Conservation (phyloP, 2,888 invertebrate species). For the Omphaloscelis lunosa region DNA sequence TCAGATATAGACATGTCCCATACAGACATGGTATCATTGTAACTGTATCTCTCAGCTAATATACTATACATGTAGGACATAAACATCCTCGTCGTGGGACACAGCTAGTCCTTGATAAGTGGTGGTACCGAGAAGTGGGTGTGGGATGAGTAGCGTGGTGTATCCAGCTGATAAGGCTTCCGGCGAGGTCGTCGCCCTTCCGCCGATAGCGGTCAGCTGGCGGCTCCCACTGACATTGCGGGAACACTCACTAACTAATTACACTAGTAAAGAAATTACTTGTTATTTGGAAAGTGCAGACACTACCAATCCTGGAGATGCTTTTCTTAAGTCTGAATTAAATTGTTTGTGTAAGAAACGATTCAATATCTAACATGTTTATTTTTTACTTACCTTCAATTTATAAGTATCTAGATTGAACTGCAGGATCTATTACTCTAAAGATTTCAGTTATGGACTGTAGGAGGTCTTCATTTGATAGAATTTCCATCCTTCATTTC, state of each 20-base stretch:
- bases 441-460: not conserved
- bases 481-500: not conserved
- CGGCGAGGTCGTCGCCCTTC: slow-evolving; percentile 87
- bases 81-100: slow-evolving; percentile 40
- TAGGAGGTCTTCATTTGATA: not conserved
- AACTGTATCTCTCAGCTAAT: slow-evolving; percentile 10
- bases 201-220: slow-evolving; percentile 84
- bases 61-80: not conserved
- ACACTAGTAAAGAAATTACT: not conserved
- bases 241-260: slow-evolving; percentile 26
- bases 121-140: slow-evolving; percentile 62
- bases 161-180: slow-evolving; percentile 80
- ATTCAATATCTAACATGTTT: not conserved
- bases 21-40: not conserved
- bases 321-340: not conserved
- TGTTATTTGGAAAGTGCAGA: not conserved
- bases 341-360: not conserved
- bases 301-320: not conserved
- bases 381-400: not conserved
- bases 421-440: not conserved
- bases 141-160: slow-evolving; percentile 69
- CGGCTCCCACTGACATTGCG: slow-evolving; percentile 50
- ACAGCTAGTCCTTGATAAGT: slow-evolving; percentile 58
- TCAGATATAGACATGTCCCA: not conserved
- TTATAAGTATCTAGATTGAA: not conserved